A percentile compares a stretch with the other conserved stretches of the same genome.
Conservation (phyloP, 2,797 vertebrate genomes). For the Onychomys arenicola region DNA sequence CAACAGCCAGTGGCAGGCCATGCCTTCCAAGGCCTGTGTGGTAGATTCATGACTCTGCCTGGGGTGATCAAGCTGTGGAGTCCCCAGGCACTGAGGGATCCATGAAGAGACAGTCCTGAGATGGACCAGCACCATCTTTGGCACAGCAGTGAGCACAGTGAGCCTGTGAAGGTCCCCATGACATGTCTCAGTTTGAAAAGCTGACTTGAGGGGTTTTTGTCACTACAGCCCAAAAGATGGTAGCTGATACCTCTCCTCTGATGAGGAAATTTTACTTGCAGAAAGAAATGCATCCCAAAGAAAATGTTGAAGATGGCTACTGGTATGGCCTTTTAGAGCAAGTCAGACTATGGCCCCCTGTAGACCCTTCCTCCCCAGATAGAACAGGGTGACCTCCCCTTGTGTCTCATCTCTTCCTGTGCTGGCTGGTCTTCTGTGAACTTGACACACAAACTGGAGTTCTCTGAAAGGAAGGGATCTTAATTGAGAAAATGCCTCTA, state of each 20-base stretch:
- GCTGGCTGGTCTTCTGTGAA: neutral
- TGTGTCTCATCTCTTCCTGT: neutral
- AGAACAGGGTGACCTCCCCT: neutral
- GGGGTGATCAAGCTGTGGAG: neutral
- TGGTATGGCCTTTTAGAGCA: neutral
- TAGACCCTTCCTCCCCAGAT: neutral
- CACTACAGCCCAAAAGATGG: neutral
- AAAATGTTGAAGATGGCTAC: neutral
- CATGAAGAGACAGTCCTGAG: neutral
- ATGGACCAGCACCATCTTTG: neutral
- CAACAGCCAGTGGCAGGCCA: neutral
- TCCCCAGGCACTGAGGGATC: neutral
- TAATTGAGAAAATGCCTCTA: neutral
- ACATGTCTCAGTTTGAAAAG: neutral
- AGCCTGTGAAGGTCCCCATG: neutral
- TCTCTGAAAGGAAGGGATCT: neutral
- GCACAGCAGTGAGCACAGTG: neutral
- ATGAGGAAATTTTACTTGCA: conserved; percentile 21
- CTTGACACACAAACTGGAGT: neutral
- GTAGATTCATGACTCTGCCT: neutral
- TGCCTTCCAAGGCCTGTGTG: neutral
- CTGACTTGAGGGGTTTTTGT: neutral
- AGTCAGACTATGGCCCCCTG: neutral
- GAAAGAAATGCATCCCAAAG: conserved; percentile 16
- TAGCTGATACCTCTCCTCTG: neutral